Evolutionary conservation across 2,888 invertebrate genomes (phyloP).

Genomic region (Eupelmus urozonus): DNA sequence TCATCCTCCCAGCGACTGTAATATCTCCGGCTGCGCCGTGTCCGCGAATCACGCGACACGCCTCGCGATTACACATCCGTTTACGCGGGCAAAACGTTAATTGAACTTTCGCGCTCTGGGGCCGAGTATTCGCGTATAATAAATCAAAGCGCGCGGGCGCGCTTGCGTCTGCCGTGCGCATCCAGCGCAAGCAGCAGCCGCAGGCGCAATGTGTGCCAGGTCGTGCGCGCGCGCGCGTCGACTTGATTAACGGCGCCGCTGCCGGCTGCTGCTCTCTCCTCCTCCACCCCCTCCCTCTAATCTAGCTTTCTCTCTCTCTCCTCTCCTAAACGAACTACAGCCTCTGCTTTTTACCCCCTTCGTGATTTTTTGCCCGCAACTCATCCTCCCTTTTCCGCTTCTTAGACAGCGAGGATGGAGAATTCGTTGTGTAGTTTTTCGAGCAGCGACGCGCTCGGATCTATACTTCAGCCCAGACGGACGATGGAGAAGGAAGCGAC

Average conservation of each 20-base stretch:
- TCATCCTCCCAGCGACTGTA: too few species aligned
- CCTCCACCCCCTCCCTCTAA: constrained; percentile 4
- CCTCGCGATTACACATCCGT: too few species aligned
- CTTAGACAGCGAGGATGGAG: too few species aligned
- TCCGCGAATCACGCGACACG: too few species aligned
- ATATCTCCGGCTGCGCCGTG: too few species aligned
- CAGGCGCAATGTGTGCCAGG: constrained; percentile 29
- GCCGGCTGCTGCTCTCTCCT: not conserved
- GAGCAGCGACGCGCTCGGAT: not conserved
- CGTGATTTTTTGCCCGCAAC: not conserved
- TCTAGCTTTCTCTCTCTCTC: constrained; percentile 13
- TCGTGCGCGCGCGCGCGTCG: constrained; percentile 34
- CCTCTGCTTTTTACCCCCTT: not conserved
- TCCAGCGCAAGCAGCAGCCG: not conserved
- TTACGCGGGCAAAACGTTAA: constrained; percentile 7
- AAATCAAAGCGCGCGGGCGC: constrained; percentile 37
- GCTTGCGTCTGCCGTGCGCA: too few species aligned
- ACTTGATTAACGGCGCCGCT: constrained; percentile 59
- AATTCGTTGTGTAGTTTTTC: too few species aligned
- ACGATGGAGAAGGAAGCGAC: constrained; percentile 10
- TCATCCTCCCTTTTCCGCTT: not conserved
- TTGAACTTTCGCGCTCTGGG: constrained; percentile 8
- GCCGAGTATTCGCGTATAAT: constrained; percentile 16
- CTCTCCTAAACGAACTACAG: constrained; percentile 22
- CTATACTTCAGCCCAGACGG: not conserved